phyloP scores from a whole-genome alignment of 2,888 invertebrate genomes.

The Cylindroiulus punctatus region DNA sequence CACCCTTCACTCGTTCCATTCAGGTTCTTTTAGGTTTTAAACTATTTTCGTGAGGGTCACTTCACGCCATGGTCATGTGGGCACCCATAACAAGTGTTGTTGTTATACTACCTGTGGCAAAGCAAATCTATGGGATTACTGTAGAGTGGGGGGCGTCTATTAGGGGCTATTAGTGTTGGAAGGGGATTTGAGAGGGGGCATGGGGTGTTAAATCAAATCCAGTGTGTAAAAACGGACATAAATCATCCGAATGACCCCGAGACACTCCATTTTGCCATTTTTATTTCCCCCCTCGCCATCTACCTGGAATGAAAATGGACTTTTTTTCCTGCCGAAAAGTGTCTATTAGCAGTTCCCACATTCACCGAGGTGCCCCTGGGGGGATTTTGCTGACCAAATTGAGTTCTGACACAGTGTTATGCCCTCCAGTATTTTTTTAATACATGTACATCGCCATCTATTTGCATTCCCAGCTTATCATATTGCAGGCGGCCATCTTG shows the following conservation, averaged over 20 bases:
- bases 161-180: conserved; percentile 3
- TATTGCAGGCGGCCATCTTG: neutral
- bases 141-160: conserved; percentile 29
- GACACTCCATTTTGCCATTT: conserved; percentile 10
- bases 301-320: conserved; percentile 1
- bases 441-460: neutral
- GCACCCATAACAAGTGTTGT: neutral
- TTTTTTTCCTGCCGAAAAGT: neutral
- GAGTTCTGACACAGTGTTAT: neutral
- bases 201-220: conserved; percentile 15
- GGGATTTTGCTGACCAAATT: neutral
- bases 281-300: neutral
- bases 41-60: conserved; percentile 26
- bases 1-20: conserved; percentile 6
- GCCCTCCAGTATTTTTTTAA: neutral
- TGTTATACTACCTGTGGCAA: neutral
- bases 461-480: neutral
- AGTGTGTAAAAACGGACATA: conserved; percentile 43
- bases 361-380: neutral
- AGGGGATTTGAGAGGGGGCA: neutral
- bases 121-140: neutral
- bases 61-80: neutral
- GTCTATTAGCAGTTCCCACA: conserved; percentile 4
- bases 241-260: conserved; percentile 22
- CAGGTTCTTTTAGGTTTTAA: neutral